Evolutionary conservation across 92 coral and sea anemone genomes (phyloP), one percentile per base, ranked within the genome.

Genomic region (Zoanthus gigantus): DNA sequence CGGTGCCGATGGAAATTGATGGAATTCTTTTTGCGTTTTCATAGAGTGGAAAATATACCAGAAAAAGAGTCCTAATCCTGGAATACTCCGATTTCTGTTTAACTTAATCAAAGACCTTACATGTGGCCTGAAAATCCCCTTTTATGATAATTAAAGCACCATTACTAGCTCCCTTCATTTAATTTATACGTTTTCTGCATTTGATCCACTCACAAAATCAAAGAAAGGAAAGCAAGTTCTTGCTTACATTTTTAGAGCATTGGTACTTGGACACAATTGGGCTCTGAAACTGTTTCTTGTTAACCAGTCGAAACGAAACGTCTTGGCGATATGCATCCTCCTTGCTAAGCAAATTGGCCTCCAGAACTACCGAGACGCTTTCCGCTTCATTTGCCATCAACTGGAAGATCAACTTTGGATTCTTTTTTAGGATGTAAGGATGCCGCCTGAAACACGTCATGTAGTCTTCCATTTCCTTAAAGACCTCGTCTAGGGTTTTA

Each of bases 301-400:
- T 87, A 9, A 86, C 88, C 53, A 88, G 76, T 32, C 90, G 79
- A 16, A 92, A 61, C 71, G 87, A 83, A 57, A 90, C 63, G 31
- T 87, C 87, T 56, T 72, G 83, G 16, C 74, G 30, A 86, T 90
- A 87, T 68, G 66, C 75, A 50, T 74, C 82, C 71, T 87, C 60
- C 34, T 76, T 79, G 53, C 72, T 72, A 34, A 79, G 54, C 83
- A 37, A 12, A 54, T 83, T 80, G 14, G 93, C 88, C 44, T 78
- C 93, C 63, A 89, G 84, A 29, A 65, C 81, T 46, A 81, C 79
- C 5, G 92, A 71, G 12, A 3, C 72, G 17, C 88, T 76, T 69
- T 88, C 91, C 18, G 92, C 89, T 72, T 92, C 95, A 57, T 92
- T 92, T 0, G 86, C 77, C 78, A 92, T 76, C 54, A 82, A 47